A percentile compares a stretch with the other conserved stretches of the same genome.
phyloP scores from a whole-genome alignment of 1,140 invertebrate species.

The Oryzaephilus surinamensis region DNA sequence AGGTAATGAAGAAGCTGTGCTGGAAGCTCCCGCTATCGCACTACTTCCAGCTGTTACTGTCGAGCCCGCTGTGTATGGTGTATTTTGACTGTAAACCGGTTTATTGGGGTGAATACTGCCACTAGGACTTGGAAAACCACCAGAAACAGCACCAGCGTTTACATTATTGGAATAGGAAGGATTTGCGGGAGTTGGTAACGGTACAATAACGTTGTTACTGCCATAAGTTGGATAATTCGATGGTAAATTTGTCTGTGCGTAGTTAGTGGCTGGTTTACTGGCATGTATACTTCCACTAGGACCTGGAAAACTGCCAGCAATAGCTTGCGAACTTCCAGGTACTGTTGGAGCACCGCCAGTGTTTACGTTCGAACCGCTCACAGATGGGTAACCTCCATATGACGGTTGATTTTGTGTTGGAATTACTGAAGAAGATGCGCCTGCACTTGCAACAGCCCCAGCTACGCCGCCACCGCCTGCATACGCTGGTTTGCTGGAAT shows the following conservation, averaged over 20 bases:
- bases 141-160: background rate
- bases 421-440: too few relatives aligned
- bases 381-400: too few relatives aligned
- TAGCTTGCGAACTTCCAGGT: background rate
- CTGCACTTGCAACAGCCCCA: too few relatives aligned
- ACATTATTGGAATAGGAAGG: background rate
- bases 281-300: slow-evolving; percentile 12
- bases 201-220: too few relatives aligned
- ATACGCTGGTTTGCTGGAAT: background rate
- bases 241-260: too few relatives aligned
- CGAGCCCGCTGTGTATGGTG: too few relatives aligned
- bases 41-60: too few relatives aligned
- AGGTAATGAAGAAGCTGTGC: slow-evolving; percentile 3
- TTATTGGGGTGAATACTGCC: slow-evolving; percentile 9
- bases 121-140: slow-evolving; percentile 7
- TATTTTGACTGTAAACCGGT: slow-evolving; percentile 1
- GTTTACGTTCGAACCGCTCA: too few relatives aligned
- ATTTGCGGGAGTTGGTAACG: too few relatives aligned
- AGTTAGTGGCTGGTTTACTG: background rate
- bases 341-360: background rate
- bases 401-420: too few relatives aligned
- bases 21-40: too few relatives aligned
- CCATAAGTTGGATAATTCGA: too few relatives aligned
- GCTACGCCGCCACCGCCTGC: background rate
- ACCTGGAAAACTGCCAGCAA: slow-evolving; percentile 5